A percentile compares a stretch with the other conserved stretches of the same genome.
Evolutionary conservation across 2,113 vertebrate species (phyloP).

Genomic region (Lagenorhynchus albirostris): DNA sequence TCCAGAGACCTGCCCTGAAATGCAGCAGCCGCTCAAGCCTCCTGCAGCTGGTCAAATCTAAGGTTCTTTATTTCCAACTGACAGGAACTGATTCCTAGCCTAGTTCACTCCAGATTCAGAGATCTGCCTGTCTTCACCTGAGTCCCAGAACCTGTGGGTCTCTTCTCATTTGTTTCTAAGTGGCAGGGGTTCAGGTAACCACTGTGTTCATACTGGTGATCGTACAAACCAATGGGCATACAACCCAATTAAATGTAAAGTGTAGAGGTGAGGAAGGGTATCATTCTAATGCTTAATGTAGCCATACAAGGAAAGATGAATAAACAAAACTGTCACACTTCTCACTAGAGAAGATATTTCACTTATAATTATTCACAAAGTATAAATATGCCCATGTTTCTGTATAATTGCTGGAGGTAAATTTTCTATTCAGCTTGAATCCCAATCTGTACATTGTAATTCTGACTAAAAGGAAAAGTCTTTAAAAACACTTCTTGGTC

Average conservation of each 20-base stretch:
- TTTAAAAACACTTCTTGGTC: not conserved
- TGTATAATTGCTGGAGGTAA: not conserved
- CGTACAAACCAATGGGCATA: not conserved
- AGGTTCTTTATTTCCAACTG: not conserved
- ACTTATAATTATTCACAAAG: not conserved
- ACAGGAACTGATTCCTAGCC: not conserved
- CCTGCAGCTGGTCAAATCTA: not conserved
- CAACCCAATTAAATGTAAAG: not conserved
- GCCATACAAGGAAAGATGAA: not conserved
- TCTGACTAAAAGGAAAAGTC: not conserved
- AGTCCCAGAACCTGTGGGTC: not conserved
- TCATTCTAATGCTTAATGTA: not conserved
- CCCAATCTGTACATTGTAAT: not conserved
- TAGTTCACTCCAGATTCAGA: not conserved
- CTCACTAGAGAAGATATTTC: not conserved
- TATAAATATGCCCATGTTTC: not conserved
- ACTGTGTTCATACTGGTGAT: not conserved
- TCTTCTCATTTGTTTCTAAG: slow-evolving; percentile 29
- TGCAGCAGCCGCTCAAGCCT: not conserved
- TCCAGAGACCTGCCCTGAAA: not conserved
- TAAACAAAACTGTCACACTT: not conserved
- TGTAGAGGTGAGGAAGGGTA: not conserved
- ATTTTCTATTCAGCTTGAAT: not conserved
- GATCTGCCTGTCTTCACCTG: not conserved
- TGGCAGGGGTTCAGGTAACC: not conserved